Evolutionary conservation across 2,888 invertebrate species (phyloP).

Genomic region (Ochropleura leucogaster): DNA sequence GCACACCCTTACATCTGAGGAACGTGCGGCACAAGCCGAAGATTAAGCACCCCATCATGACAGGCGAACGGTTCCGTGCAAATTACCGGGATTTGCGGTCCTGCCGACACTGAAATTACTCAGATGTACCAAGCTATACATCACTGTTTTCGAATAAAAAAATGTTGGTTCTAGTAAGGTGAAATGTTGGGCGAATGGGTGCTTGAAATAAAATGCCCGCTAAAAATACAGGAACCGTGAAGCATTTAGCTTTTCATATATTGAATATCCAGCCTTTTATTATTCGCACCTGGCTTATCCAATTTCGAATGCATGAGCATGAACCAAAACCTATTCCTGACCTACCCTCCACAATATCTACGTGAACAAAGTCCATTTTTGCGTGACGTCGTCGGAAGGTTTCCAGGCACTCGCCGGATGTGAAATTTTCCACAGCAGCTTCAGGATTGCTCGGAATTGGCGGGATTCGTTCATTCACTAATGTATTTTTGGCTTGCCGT

Average conservation of each 20-base stretch:
- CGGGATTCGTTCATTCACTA: slow-evolving; percentile 78
- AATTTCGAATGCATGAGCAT: slow-evolving; percentile 36
- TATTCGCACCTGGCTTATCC: slow-evolving; percentile 49
- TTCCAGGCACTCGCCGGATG: slow-evolving; percentile 77
- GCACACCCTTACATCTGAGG: slow-evolving; percentile 50
- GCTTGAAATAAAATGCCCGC: slow-evolving; percentile 9
- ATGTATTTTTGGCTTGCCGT: slow-evolving; percentile 83
- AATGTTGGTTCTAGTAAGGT: slow-evolving; percentile 15
- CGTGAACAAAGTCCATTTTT: slow-evolving; percentile 69
- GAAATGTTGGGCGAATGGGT: neutral
- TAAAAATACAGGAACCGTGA: slow-evolving; percentile 20
- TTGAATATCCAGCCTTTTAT: slow-evolving; percentile 43
- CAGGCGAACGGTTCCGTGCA: slow-evolving; percentile 63
- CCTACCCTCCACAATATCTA: slow-evolving; percentile 37
- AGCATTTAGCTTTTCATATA: slow-evolving; percentile 25
- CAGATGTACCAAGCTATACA: slow-evolving; percentile 45
- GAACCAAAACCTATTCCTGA: slow-evolving; percentile 37
- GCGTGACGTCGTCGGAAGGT: slow-evolving; percentile 68
- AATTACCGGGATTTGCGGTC: slow-evolving; percentile 69
- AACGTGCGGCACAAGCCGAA: slow-evolving; percentile 52
- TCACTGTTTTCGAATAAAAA: slow-evolving; percentile 36
- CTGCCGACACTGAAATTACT: slow-evolving; percentile 59
- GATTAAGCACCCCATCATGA: slow-evolving; percentile 66
- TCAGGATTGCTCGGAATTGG: slow-evolving; percentile 75
- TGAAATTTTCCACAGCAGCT: slow-evolving; percentile 86